Base-by-base conservation (phyloP, 2,888 invertebrate genomes). In the Silvanus unidentatus region DNA sequence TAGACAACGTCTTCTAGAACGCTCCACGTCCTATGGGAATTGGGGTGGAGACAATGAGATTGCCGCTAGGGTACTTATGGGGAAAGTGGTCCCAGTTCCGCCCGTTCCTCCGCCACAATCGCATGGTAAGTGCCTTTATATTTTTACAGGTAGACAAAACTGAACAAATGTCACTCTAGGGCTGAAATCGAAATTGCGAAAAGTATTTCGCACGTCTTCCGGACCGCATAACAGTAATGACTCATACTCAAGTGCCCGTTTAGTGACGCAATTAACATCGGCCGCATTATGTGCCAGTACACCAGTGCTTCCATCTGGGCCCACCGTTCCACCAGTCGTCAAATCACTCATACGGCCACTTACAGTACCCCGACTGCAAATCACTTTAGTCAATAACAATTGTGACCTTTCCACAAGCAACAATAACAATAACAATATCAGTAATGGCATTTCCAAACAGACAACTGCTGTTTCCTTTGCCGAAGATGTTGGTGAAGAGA, bases 21-120 rank as follows among this genome's bases (percentile, higher is more conserved):
- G 77, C 46, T 74, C 75, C 36, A 75, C 76, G 38, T 74, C 77
- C 16, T 77, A 73, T 49, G 70, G 70, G 41, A 64, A 65, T 47
- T 82, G 81, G 77, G 81, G 79, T 51, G 77, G 78, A 56, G 81
- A 81, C 49, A 78, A 80, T 1, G 79, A 79, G 55, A 68, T 78
- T 16, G 77, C 75, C 3, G 71, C 75, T 2, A 71, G 75, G 54
- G 69, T 76, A 9, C 66, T 76, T 11, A 72, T 75, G 60, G 76
- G 75, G 40, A 75, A 75, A 65, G 74, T 75, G 55, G 60, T 65
- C 52, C 63, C 71, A 43, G 57, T 68, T 16, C 70, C 72, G 28
- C 64, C 52, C 10, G 48, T 54, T 13, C 49, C 48, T 10, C 53
- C 53, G 16, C 55, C 55, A 15, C 48, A 47, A 16, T 50, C 54